Evolutionary conservation across 2,888 invertebrate species (phyloP), one percentile per base, ranked within the genome.

Genomic region (Cremastobaeus sp.): DNA sequence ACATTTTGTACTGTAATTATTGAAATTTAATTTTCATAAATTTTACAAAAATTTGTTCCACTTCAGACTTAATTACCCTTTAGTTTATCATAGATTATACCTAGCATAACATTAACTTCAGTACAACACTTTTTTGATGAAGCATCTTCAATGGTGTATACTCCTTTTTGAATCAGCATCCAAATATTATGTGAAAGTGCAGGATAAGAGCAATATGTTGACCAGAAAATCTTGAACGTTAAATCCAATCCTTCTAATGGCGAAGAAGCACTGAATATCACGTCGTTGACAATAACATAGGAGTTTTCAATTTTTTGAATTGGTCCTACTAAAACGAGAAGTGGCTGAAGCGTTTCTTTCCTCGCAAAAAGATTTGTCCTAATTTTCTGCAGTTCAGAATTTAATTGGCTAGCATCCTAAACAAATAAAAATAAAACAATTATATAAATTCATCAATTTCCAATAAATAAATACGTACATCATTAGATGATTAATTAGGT

Each of bases 171-270:
- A 8, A 65, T 20, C 8, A 55, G 9, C 1, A 54, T 1, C 65
- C 55, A 65, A 3, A 65, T 39, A 47, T 17, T 55, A 15, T 11
- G 9, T n/a, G 39, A 30, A 12, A 43, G 60, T 15, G 39, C 8
- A 5, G 60, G 69, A 21, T 69, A 69, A 1, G 52, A 17, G 39
- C 69, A 54, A 21, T 60, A 20, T 1, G 41, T 21, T 2, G 54
- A 32, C 1, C 18, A 69, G 47, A 69, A 69, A n/a, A 59, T 54
- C 30, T 60, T 69, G 28, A 60, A 69, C 8, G 52, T 50, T 30
- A 69, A 39, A 30, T 69, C 69, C 6, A 69, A 0, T 3, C 60
- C 69, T 1, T 20, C 20, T 54, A 69, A 45, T 0, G 20, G n/a
- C n/a, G 60, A 54, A n/a, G 37, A 1, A 14, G 43, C 39, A 39